These are phyloP conservation scores for Drusus annulatus DNA, from an alignment of 1,140 invertebrate genomes.

Conservation along the genomic window DNA sequence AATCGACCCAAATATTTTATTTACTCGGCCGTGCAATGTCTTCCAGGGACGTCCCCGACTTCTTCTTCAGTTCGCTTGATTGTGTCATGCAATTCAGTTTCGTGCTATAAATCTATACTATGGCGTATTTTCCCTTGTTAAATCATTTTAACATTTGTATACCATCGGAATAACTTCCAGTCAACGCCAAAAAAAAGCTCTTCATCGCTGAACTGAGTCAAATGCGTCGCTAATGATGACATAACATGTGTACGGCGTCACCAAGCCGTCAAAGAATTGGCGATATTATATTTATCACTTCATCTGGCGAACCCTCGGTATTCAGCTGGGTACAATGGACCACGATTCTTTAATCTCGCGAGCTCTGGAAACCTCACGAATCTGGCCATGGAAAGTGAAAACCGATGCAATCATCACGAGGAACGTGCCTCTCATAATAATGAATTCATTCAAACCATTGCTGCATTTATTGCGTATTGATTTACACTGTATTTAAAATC, in stretches of 20 bases:
- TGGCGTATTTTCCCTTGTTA: no score
- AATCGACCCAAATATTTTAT: no score
- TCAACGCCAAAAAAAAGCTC: background rate
- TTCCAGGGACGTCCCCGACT: no score
- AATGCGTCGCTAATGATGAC: slow-evolving; percentile 44
- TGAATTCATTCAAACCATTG: background rate
- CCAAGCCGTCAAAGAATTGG: slow-evolving; percentile 13
- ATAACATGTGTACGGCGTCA: slow-evolving; percentile 48
- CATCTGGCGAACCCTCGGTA: slow-evolving; percentile 5
- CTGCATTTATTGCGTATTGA: slow-evolving; percentile 2
- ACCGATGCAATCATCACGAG: background rate
- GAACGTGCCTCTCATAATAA: slow-evolving; percentile 15
- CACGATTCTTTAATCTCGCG: slow-evolving; percentile 7
- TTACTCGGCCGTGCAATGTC: no score
- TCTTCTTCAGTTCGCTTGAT: no score
- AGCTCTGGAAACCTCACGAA: slow-evolving; percentile 22
- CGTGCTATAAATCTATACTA: no score
- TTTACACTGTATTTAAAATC: background rate
- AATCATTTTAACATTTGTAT: no score
- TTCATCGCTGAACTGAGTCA: background rate
- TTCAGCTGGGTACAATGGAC: slow-evolving; percentile 8
- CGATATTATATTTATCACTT: slow-evolving; percentile 20
- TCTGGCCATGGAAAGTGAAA: background rate
- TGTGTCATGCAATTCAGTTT: no score
- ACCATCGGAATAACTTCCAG: no score